Evolutionary conservation across 30 jellyfish, hydroid and myxozoan genomes (phyloP), one percentile per base, ranked within the genome.

Genomic region (Morbakka virulenta): DNA sequence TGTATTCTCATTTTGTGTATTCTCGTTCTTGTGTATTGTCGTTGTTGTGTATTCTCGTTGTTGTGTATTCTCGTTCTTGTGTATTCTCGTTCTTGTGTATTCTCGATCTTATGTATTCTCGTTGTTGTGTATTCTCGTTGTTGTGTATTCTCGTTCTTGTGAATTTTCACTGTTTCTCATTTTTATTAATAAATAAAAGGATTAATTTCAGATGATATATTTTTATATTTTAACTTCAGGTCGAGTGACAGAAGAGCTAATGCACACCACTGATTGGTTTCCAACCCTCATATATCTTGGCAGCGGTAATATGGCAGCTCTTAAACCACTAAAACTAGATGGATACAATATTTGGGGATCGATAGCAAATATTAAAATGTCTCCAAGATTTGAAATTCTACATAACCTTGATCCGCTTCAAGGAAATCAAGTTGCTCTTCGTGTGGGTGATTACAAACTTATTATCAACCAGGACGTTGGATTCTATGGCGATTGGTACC

Each of bases 211-310:
- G n/a, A n/a, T n/a, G n/a, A n/a, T n/a, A n/a, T n/a, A n/a, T n/a
- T n/a, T n/a, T n/a, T n/a, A n/a, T n/a, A n/a, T n/a, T n/a, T n/a
- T 41, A 4, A 35, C 72, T 83, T 17, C 67, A 94, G 99, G 96
- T 1, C 85, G 94, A 2, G 95, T 82, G 25, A 86, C 90, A 79
- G 82, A 71, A 1, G 95, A 87, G n/a, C 84, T 86, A 63, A 53
- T 82, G 61, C 99, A 94, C 79, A 76, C 94, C 0, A 94, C 99
- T 25, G 99, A 94, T 74, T 94, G 99, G 99, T 86, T 94, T 31
- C 97, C 97, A 64, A 94, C 97, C 26, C 52, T 87, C 14, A n/a
- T n/a, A n/a, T n/a, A n/a, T n/a, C 57, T 87, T 2, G 64, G 71
- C 30, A 73, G 82, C 11, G 96, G 97, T 34, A 89, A 89, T 0